Evolutionary conservation across 1,140 invertebrate genomes (phyloP).

Genomic region (Brachionus asplanchnoidis): DNA sequence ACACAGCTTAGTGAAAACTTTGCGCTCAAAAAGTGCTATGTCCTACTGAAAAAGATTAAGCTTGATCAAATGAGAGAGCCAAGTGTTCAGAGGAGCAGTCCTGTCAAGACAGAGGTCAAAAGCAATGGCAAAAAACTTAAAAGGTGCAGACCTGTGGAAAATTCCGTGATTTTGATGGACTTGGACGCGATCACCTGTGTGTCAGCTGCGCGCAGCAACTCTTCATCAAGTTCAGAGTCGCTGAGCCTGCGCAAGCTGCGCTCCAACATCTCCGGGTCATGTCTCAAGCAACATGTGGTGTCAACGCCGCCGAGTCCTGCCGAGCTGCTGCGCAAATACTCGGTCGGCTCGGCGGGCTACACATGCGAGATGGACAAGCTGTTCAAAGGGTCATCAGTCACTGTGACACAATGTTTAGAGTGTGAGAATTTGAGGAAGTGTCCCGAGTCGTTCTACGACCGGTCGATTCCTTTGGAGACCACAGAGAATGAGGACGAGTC

Average conservation of each 20-base stretch:
- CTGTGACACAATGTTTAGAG: conserved; percentile 26
- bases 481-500: conserved; percentile 21
- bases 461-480: conserved; percentile 9
- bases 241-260: background rate
- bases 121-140: background rate
- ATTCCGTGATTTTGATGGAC: background rate
- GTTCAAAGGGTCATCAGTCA: conserved; percentile 26
- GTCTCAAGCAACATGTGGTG: background rate
- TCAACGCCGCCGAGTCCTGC: background rate
- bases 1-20: background rate
- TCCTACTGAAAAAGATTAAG: background rate
- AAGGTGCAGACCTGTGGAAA: background rate
- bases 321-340: background rate
- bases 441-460: conserved; percentile 19
- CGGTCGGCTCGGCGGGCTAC: background rate
- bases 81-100: background rate
- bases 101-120: background rate
- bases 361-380: conserved; percentile 15
- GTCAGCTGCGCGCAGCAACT: background rate
- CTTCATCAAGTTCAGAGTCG: background rate
- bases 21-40: conserved; percentile 13
- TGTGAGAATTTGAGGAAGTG: conserved; percentile 33
- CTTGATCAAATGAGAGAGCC: background rate
- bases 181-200: background rate
- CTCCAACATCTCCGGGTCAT: background rate